phyloP scores from a whole-genome alignment of 2,797 vertebrate species.

The Podargus strigoides region DNA sequence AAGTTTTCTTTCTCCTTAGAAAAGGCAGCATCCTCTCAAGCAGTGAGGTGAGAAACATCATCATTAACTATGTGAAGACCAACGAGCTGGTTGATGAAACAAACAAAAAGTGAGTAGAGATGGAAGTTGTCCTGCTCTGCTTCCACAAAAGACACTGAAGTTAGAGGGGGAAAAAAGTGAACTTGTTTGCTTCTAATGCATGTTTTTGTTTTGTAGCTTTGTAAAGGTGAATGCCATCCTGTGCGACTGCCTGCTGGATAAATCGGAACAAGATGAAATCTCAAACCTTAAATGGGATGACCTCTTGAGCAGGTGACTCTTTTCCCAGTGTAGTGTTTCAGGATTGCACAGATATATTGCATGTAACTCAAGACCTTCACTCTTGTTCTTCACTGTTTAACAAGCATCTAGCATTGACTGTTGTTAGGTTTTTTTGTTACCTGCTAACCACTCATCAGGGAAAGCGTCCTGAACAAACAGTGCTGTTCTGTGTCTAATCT shows the following conservation, averaged over 20 bases:
- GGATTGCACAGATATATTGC: background rate
- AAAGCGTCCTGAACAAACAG: background rate
- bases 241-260: slow-evolving; percentile 92
- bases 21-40: slow-evolving; percentile 85
- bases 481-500: background rate
- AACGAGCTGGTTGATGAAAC: slow-evolving; percentile 87
- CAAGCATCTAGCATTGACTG: background rate
- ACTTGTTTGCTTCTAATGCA: background rate
- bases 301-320: slow-evolving; percentile 86
- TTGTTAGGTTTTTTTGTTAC: background rate
- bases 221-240: slow-evolving; percentile 85
- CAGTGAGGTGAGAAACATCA: slow-evolving; percentile 81
- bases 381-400: background rate
- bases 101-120: slow-evolving; percentile 88
- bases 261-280: slow-evolving; percentile 86
- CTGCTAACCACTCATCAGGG: background rate
- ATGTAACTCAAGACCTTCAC: background rate
- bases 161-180: background rate
- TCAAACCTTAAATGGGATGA: slow-evolving; percentile 88
- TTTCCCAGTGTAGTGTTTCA: background rate
- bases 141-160: background rate
- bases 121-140: background rate
- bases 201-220: slow-evolving; percentile 74
- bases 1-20: slow-evolving; percentile 67
- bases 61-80: slow-evolving; percentile 88